Percentiles rank a stretch among this genome's conserved stretches.
phyloP scores from a whole-genome alignment of 2,797 vertebrate species.

The Buceros bicornis region DNA sequence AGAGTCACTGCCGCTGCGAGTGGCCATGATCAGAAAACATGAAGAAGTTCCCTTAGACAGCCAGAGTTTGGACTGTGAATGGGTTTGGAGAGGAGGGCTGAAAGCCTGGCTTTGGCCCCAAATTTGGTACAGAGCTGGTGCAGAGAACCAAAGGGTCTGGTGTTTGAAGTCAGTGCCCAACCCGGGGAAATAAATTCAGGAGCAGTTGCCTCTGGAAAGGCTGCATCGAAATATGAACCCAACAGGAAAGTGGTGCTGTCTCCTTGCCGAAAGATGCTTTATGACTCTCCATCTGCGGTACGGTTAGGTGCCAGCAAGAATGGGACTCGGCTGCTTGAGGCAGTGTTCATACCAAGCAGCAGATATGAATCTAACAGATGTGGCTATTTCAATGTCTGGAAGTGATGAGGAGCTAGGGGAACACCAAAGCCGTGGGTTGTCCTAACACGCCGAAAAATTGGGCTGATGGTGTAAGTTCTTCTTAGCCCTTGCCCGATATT shows the following conservation, averaged over 20 bases:
- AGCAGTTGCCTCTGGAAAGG: not conserved
- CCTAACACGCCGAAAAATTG: not conserved
- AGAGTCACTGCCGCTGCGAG: not conserved
- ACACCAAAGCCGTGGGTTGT: not conserved
- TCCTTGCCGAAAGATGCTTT: not conserved
- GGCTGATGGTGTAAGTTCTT: not conserved
- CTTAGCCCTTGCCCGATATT: not conserved
- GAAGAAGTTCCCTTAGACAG: not conserved
- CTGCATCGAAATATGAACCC: not conserved
- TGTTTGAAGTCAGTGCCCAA: not conserved
- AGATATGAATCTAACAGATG: not conserved
- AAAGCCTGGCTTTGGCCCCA: not conserved
- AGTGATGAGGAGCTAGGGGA: not conserved
- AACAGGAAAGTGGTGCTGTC: not conserved
- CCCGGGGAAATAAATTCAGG: not conserved
- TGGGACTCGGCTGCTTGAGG: not conserved
- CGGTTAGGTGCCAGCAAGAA: not conserved
- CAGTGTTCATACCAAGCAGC: not conserved
- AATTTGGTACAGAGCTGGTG: not conserved
- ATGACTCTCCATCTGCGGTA: not conserved
- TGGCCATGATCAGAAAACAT: not conserved
- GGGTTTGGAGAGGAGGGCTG: not conserved
- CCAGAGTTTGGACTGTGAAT: not conserved
- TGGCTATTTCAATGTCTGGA: slow-evolving; percentile 12
- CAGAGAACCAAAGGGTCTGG: not conserved